Base-by-base conservation (phyloP, 1,140 invertebrate species). In the Drosophila pachea region DNA sequence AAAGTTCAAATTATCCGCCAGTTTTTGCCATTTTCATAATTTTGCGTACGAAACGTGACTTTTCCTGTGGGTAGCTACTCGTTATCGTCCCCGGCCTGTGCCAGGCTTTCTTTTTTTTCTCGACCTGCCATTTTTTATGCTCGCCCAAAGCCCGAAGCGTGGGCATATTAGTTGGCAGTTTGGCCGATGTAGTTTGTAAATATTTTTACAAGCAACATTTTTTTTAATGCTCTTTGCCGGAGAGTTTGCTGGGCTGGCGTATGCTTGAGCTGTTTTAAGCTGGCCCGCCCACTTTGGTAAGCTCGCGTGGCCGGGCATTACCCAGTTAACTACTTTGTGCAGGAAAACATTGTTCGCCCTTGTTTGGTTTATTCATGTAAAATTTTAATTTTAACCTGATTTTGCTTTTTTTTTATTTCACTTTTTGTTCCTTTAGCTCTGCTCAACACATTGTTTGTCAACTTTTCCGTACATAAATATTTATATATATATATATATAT, bases 31-130 rank as follows among this genome's bases (percentile, higher is more conserved):
- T 79, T 84, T 86, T 79, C 81, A 81, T 84, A 84, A 86, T 84
- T 86, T 84, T 76, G 73, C 79, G 63, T 79, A 84, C 74, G 81
- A 84, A 84, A 84, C 76, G 81, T 81, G 81, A 84, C 81, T 81
- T 84, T 84, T 47, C 61, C 43, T 36, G 45, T 66, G 31, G 58
- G 52, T 47, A 49, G 61, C 61, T 67, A 48, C 56, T 48, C 68
- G 58, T 79, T 66, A 55, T 74, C 65, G 60, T 54, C 63, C 22
- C 50, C n/a, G 61, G 29, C 45, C 62, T 43, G 58, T 64, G 64
- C 84, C 65, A 73, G 59, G 61, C 69, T 79, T 76, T 62, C 40
- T 16, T 42, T 73, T 75, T 56, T 68, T 22, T 3, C 22, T 2
- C 22, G 22, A 22, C 48, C 62, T 45, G 52, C 16, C 22, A 22